Conservation (phyloP, 2,113 vertebrate genomes). For the Nibea albiflora region DNA sequence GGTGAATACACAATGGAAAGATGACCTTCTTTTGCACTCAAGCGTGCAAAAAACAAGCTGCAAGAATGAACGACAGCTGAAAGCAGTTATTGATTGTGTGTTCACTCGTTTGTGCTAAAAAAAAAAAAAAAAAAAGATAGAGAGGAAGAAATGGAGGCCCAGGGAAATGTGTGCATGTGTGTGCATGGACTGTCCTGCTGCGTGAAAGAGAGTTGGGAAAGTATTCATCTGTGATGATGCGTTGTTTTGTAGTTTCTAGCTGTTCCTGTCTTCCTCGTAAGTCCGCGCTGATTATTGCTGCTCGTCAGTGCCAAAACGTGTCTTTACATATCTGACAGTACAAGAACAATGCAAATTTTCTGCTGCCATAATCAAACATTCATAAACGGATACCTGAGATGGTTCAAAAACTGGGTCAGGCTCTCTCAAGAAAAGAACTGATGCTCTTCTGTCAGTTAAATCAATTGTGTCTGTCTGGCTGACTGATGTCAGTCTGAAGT, state of each 20-base stretch:
- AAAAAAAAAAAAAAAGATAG: conserved; percentile 6
- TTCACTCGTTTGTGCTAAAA: conserved; percentile 9
- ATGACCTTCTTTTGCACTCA: conserved; percentile 26
- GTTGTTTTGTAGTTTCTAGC: conserved; percentile 25
- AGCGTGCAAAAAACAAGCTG: conserved; percentile 37
- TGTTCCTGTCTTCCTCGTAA: conserved; percentile 10
- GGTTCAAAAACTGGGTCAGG: conserved; percentile 39
- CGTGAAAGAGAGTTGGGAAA: not conserved
- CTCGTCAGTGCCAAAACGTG: not conserved
- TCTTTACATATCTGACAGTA: conserved; percentile 31
- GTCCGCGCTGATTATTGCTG: conserved; percentile 11
- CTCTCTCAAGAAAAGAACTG: not conserved
- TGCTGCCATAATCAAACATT: conserved; percentile 31
- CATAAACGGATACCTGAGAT: conserved; percentile 17
- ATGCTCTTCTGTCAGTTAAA: not conserved
- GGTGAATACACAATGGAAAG: conserved; percentile 16
- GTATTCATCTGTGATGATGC: conserved; percentile 16
- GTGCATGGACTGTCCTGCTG: conserved; percentile 1
- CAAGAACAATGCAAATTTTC: conserved; percentile 34
- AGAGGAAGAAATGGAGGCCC: not conserved
- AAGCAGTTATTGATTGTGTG: conserved; percentile 44
- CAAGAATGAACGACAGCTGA: conserved; percentile 26
- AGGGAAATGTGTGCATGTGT: conserved; percentile 24
- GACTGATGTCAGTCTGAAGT: not conserved
- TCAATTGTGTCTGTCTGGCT: not conserved